These are phyloP conservation scores for Epizoanthus illoricatus DNA, from an alignment of 92 coral and sea anemone species.

Conservation along the genomic window DNA sequence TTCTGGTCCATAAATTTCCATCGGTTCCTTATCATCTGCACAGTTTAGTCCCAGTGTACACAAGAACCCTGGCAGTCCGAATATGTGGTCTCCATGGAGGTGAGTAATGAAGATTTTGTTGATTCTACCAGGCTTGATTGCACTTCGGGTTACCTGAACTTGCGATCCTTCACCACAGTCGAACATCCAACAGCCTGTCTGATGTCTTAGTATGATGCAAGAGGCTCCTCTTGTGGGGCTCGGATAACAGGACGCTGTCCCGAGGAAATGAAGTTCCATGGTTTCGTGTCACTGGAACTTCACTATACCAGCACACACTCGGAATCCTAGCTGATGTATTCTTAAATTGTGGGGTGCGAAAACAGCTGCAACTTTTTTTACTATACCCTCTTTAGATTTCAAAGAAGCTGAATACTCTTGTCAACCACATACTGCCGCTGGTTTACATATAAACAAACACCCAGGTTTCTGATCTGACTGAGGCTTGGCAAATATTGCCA, in stretches of 20 bases:
- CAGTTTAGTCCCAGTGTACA: constrained; percentile 84
- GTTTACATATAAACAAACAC: neutral
- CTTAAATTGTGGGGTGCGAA: neutral
- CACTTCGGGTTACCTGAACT: constrained; percentile 84
- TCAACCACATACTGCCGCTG: neutral
- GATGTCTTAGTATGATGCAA: constrained; percentile 74
- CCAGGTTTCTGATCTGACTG: neutral
- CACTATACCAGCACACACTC: too few species aligned
- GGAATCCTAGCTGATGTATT: too few species aligned
- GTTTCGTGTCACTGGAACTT: neutral
- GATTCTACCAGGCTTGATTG: constrained; percentile 74
- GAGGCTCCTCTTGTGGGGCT: constrained; percentile 86
- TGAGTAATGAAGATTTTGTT: constrained; percentile 94
- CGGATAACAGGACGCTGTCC: constrained; percentile 94
- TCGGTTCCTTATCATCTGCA: constrained; percentile 54
- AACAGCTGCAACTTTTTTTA: neutral
- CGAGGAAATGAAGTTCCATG: constrained; percentile 84
- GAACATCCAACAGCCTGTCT: constrained; percentile 93
- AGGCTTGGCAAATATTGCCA: too few species aligned
- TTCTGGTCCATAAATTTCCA: constrained; percentile 87
- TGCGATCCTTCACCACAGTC: constrained; percentile 98
- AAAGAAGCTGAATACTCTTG: neutral
- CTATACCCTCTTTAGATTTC: neutral
- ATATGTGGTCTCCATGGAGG: constrained; percentile 95
- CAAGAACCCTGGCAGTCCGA: constrained; percentile 92